A percentile compares a stretch with the other conserved stretches of the same genome.
Conservation (phyloP, 2,113 vertebrate genomes). For the Strix uralensis region DNA sequence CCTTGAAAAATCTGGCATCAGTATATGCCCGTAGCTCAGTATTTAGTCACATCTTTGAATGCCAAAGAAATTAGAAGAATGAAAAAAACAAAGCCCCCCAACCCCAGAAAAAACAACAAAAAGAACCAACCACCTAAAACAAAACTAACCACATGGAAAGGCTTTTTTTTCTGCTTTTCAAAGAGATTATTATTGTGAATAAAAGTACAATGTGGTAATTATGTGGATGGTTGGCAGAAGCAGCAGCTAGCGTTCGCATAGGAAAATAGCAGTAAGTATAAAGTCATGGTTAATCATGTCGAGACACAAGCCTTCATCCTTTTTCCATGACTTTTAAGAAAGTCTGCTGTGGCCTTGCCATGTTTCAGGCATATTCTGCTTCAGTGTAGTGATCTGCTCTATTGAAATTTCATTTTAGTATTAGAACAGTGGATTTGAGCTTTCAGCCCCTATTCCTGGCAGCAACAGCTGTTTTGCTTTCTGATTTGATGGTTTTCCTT, state of each 20-base stretch:
- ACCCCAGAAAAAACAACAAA: background rate
- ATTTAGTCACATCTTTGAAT: background rate
- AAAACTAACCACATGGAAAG: background rate
- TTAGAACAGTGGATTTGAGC: background rate
- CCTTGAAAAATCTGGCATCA: background rate
- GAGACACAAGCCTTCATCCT: background rate
- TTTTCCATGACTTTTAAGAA: background rate
- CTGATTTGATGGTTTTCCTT: background rate
- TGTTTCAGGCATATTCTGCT: background rate
- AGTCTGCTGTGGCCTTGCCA: background rate
- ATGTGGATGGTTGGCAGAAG: background rate
- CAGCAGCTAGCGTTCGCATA: background rate
- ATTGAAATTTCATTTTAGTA: background rate
- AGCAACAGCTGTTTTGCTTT: background rate
- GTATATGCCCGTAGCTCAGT: background rate
- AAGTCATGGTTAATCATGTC: background rate
- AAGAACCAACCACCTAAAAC: background rate
- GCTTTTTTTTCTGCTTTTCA: background rate
- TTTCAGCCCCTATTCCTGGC: background rate
- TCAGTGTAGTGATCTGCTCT: background rate
- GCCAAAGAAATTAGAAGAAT: background rate
- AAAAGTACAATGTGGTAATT: constrained; percentile 12
- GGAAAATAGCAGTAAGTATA: background rate
- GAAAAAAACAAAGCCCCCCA: background rate
- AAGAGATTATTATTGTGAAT: constrained; percentile 24